Evolutionary conservation across 2,113 vertebrate species (phyloP), one percentile per base, ranked within the genome.

Genomic region (Datnioides undecimradiatus): DNA sequence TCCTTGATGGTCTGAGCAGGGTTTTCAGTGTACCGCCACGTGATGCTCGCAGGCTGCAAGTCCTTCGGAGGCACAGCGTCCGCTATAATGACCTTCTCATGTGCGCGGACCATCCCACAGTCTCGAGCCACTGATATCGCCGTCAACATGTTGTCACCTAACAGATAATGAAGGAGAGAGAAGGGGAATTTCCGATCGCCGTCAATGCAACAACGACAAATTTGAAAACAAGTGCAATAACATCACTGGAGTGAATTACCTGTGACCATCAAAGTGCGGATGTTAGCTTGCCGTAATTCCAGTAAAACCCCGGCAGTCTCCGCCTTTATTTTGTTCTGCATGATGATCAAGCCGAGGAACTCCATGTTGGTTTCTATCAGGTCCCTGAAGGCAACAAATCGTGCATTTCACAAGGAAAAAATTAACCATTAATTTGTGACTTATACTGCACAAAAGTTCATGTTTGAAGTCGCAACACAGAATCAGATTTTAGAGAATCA

Each of bases 221-320:
- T n/a, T 21, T 12, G 16, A 6, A 33, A 51, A 62, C n/a, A 9
- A 31, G 23, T 5, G 9, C 1, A 43, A 41, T 10, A 4, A 8
- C 29, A 17, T 43, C 3, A 12, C 14, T 3, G 5, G 31, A 59
- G 27, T 1, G 3, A 8, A 33, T 73, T 73, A 99, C 98, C 98
- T 94, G 98, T 99, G 55, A 99, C 96, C 98, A 99, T 99, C 88
- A 99, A 90, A 2, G 97, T 98, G 90, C 98, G 97, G 90, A 99
- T 97, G 91, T 95, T 96, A 76, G 98, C 98, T 85, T 92, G 95
- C 77, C 93, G 96, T 49, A 99, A 92, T 80, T 97, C 96, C 80
- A 92, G 87, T 90, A 99, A 94, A 66, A 98, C 97, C 14, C 94
- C 93, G 16, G 96, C 95, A 9, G 97, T 97, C 94, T 99, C 96